Base-by-base conservation (phyloP, 2,797 vertebrate species). In the Myotis pilosus region DNA sequence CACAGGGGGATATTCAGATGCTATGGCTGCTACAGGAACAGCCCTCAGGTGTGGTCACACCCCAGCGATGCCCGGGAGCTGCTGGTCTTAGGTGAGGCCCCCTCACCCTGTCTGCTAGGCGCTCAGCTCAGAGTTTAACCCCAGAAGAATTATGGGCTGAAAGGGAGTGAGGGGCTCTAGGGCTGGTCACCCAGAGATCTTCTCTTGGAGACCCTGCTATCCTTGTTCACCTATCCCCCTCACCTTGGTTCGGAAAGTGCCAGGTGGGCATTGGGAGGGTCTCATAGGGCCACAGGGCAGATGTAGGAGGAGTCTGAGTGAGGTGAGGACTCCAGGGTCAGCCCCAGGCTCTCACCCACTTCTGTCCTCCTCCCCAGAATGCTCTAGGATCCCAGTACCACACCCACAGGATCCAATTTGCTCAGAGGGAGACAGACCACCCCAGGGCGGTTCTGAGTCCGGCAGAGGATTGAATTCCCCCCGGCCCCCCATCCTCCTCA, bases 281-380 rank as follows among this genome's bases (percentile, higher is more conserved):
- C 22, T 36, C 11, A 2, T 0, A n/a, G 11, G 4, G 3, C 3
- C 9, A 1, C 9, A 19, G 23, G 4, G 9, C 2, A 25, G 23
- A 20, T 36, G 1, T 0, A 7, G 5, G 3, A 66, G 6, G 55
- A 11, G 2, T 5, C 6, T 20, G n/a, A 25, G 11, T 15, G 20
- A 64, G 19, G 2, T 3, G 10, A 3, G 1, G 6, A 51, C 5
- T 4, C 19, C 19, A 19, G 0, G 2, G 2, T 20, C 3, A 30
- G 7, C 5, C 17, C 15, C 23, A 5, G 1, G 7, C 1, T 38
- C 10, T 22, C 7, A 25, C 4, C 25, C 4, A 23, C 5, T 38
- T 33, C 1, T 30, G 4, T 36, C 3, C 22, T 79, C 9, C 41
- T 44, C 38, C 38, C 38, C 38, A 38, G 38, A 38, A 38, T 38